phyloP scores from a whole-genome alignment of 1,140 invertebrate genomes.

The Lucilia cuprina region DNA sequence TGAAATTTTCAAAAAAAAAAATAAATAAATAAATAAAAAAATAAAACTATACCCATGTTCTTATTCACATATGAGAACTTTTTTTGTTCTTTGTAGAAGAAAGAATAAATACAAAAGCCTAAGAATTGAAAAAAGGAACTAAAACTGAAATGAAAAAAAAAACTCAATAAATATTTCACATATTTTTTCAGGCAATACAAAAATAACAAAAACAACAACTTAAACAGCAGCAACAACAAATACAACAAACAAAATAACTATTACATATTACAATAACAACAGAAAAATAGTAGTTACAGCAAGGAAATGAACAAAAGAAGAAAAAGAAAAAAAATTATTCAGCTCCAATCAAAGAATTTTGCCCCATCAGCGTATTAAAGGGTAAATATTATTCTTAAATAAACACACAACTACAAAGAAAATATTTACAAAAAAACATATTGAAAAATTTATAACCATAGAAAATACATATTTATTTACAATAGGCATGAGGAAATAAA shows the following conservation, averaged over 20 bases:
- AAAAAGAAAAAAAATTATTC: background rate
- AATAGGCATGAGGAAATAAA: no score
- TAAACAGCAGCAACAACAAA: background rate
- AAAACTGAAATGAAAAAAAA: background rate
- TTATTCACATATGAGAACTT: background rate
- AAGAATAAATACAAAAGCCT: background rate
- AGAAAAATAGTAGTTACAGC: background rate
- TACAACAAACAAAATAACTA: background rate
- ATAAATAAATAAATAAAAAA: no score
- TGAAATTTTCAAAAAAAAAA: background rate
- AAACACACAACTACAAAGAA: background rate
- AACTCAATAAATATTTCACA: slow-evolving; percentile 15
- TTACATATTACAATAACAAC: background rate
- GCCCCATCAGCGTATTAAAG: slow-evolving; percentile 16
- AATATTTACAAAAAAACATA: no score
- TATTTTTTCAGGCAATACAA: background rate
- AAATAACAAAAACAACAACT: background rate
- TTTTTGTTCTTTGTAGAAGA: background rate
- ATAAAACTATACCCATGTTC: background rate
- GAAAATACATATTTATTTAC: no score
- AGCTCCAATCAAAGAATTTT: slow-evolving; percentile 5
- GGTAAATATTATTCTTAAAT: slow-evolving; percentile 15
- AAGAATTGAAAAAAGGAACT: background rate
- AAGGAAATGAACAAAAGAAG: no score
- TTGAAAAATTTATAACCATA: no score